phyloP scores from a whole-genome alignment of 1,140 invertebrate species.

The Anastatus disparis region DNA sequence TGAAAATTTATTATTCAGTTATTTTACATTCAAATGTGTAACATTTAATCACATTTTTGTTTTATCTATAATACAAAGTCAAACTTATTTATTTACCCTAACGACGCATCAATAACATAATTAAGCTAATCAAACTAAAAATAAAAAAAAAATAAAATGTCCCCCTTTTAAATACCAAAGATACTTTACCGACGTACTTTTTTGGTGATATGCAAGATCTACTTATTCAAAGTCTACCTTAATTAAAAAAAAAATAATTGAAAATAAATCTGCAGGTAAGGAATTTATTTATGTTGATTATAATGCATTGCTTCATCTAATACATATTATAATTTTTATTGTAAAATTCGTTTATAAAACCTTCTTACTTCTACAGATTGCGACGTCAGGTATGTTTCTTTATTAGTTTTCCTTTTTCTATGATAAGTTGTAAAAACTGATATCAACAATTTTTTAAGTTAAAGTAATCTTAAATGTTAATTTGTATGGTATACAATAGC shows the following conservation, averaged over 20 bases:
- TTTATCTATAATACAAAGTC: not conserved
- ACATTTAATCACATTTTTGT: conserved; percentile 19
- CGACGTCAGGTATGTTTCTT: not conserved
- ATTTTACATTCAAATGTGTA: conserved; percentile 18
- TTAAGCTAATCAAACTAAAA: not conserved
- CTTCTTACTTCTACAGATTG: not conserved
- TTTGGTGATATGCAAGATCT: not conserved
- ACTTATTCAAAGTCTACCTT: not conserved
- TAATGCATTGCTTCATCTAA: conserved; percentile 2
- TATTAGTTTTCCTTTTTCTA: not conserved
- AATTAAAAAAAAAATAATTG: not conserved
- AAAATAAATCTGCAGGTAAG: not conserved
- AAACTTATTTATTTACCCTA: not conserved
- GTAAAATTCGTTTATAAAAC: not conserved
- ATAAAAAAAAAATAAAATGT: conserved; percentile 5
- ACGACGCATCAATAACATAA: not conserved
- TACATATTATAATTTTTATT: not conserved
- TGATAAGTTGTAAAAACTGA: not conserved
- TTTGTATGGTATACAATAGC: not conserved
- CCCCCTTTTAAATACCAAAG: not conserved
- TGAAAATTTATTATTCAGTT: not conserved
- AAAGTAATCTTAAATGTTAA: too few species aligned
- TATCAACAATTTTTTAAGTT: not conserved
- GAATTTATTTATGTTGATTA: conserved; percentile 13
- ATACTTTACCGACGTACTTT: too few species aligned